phyloP scores from a whole-genome alignment of 1,140 invertebrate species.

The Leptopilina clavipes region DNA sequence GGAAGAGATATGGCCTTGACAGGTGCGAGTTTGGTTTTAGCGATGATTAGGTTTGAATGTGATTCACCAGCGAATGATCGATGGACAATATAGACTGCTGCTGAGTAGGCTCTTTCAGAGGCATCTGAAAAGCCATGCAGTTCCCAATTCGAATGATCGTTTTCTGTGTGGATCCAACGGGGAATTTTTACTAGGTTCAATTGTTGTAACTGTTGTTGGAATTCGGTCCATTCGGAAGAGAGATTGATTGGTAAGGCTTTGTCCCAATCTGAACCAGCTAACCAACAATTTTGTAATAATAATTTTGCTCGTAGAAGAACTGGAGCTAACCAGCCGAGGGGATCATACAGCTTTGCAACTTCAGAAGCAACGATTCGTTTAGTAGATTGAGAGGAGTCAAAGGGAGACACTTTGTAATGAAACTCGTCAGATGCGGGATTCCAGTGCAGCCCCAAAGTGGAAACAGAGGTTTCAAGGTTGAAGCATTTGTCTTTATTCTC shows the following conservation, averaged over 20 bases:
- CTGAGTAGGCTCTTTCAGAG: slow-evolving; percentile 41
- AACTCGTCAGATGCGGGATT: neutral
- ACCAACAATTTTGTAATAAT: slow-evolving; percentile 25
- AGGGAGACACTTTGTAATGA: neutral
- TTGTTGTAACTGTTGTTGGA: neutral
- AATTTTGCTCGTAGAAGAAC: neutral
- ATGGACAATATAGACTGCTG: slow-evolving; percentile 43
- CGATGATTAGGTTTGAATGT: neutral
- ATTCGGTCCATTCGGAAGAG: neutral
- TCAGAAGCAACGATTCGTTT: neutral
- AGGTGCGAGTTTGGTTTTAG: neutral
- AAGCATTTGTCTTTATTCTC: neutral
- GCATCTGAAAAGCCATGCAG: slow-evolving; percentile 52
- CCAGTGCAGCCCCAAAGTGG: neutral
- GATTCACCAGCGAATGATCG: neutral
- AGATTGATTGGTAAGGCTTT: neutral
- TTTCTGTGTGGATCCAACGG: slow-evolving; percentile 11
- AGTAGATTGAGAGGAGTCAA: neutral
- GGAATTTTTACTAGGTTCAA: neutral
- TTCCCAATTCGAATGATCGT: neutral
- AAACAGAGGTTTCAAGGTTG: slow-evolving; percentile 15
- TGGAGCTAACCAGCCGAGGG: neutral
- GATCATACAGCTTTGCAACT: neutral
- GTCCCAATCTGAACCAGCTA: neutral
- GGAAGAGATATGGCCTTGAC: neutral